Conservation (phyloP, 2,797 vertebrate genomes). For the Sebastes diaconus region DNA sequence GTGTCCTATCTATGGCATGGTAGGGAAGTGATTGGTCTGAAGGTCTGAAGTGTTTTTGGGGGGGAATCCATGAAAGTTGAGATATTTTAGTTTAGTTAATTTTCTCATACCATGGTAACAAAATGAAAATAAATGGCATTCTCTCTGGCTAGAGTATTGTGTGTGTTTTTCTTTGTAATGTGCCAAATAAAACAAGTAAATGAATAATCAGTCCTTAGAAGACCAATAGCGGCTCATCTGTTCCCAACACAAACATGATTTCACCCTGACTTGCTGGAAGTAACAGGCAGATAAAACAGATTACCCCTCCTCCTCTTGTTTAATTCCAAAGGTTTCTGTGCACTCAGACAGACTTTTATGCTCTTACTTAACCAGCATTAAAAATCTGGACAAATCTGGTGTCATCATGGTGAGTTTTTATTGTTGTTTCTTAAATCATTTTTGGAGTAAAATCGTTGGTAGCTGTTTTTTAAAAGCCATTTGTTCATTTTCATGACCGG, state of each 20-base stretch:
- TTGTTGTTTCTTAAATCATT: too few species aligned
- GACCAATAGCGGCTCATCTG: background rate
- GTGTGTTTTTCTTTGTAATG: background rate
- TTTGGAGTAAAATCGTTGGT: background rate
- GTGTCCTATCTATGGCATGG: accelerated
- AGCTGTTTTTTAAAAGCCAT: background rate
- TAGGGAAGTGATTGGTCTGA: background rate
- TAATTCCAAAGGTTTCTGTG: background rate
- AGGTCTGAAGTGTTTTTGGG: too few species aligned
- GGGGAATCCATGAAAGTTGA: background rate
- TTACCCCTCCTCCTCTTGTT: background rate
- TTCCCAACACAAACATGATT: background rate
- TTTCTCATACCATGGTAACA: background rate
- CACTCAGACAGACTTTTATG: too few species aligned
- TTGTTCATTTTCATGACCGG: too few species aligned
- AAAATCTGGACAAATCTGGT: background rate
- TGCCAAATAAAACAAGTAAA: background rate
- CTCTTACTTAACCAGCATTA: too few species aligned
- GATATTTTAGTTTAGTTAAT: background rate
- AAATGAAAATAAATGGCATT: background rate
- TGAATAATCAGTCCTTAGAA: background rate
- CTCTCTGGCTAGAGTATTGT: background rate
- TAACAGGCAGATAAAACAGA: background rate
- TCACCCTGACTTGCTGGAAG: background rate
- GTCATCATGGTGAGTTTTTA: background rate